Base-by-base conservation (phyloP, 1,140 invertebrate species). In the Portunus trituberculatus region DNA sequence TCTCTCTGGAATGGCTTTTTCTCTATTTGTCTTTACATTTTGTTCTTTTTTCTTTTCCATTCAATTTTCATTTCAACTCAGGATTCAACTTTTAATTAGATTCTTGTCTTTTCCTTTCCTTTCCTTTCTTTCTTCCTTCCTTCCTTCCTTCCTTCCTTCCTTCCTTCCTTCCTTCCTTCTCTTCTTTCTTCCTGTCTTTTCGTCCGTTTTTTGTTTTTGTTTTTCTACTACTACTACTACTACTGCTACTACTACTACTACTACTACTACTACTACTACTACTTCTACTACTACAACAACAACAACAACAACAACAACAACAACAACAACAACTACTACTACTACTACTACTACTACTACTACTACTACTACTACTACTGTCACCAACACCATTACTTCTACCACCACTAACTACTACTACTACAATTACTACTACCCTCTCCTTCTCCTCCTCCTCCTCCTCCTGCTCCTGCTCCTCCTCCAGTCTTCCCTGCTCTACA, bases 351-450 rank as follows among this genome's bases (percentile, higher is more conserved):
- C 67, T 76, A 76, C 67, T 76, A 76, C 67, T 76, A 76, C 67
- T 76, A 76, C 67, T 76, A 76, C 67, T 76, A 76, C 67, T 76
- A 76, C 67, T 76, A 76, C 67, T 76, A 76, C 67, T 76, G n/a
- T 25, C n/a, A 76, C 67, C n/a, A 76, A 8, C n/a, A 76, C 67
- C n/a, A 76, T 25, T 76, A 76, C 67, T 76, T n/a, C 67, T 76
- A 76, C 67, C 8, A 76, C 67, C 8, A 76, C 67, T 76, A n/a
- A 76, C 67, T n/a, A 2, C 16, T n/a, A n/a, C 67, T n/a, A 8
- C 67, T n/a, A 76, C 67, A 2, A 16, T n/a, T 76, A 8, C 67
- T 76, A 8, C 67, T 76, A 8, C 25, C 67, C n/a, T 1, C 67
- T 76, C 12, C 67, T 76, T 1, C 67, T 76, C 12, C 67, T 76